These are phyloP conservation scores for Parazoanthus darwini DNA, from an alignment of 92 coral and sea anemone species.

Conservation along the genomic window DNA sequence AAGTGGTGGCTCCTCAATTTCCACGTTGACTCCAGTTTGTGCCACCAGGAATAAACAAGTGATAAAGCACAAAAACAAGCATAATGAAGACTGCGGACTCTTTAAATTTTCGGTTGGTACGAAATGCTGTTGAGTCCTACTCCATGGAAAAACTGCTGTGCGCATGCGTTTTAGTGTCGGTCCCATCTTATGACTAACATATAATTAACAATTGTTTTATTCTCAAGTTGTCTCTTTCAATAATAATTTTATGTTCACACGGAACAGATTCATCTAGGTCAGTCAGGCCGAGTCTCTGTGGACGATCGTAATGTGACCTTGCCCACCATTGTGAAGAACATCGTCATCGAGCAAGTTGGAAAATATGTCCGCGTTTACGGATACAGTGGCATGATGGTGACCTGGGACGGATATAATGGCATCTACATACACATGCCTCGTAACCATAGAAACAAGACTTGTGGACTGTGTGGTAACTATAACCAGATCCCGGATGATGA, in stretches of 20 bases:
- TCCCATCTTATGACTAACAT: no score
- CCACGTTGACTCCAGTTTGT: no score
- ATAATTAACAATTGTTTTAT: no score
- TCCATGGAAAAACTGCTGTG: no score
- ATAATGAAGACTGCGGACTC: no score
- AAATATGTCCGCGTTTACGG: constrained; percentile 77
- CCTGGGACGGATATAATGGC: constrained; percentile 84
- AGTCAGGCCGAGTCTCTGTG: constrained; percentile 57
- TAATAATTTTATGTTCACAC: not conserved
- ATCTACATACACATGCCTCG: constrained; percentile 75
- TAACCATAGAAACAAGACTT: constrained; percentile 80
- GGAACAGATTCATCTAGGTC: no score
- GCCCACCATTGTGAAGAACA: constrained; percentile 74
- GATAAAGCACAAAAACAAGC: no score
- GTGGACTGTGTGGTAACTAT: constrained; percentile 94
- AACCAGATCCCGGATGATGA: constrained; percentile 82
- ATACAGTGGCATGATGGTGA: constrained; percentile 78
- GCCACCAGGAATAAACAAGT: no score
- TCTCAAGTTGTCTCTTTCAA: not conserved
- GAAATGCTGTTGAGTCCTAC: no score
- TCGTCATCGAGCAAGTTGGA: constrained; percentile 78
- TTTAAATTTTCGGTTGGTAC: no score
- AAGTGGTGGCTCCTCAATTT: no score
- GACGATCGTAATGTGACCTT: constrained; percentile 67
- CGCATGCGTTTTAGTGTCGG: no score